Conservation (phyloP, 2,888 invertebrate genomes). For the Ophion obscuratus region DNA sequence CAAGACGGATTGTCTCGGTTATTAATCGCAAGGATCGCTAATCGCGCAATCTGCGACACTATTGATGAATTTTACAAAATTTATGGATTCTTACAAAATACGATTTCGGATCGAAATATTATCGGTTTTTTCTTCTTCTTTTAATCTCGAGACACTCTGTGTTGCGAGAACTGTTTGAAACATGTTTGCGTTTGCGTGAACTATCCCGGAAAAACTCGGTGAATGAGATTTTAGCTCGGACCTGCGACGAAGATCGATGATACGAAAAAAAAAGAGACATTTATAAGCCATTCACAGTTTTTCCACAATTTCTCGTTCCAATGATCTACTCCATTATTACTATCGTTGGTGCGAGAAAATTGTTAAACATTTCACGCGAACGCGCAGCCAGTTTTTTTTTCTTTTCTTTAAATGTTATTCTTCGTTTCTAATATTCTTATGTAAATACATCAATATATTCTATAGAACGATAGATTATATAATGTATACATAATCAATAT, state of each 20-base stretch:
- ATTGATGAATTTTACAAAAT: constrained; percentile 33
- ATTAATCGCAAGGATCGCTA: constrained; percentile 9
- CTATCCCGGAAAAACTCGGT: constrained; percentile 48
- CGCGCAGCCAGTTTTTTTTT: constrained; percentile 66
- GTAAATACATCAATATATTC: constrained; percentile 82
- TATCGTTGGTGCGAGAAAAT: constrained; percentile 65
- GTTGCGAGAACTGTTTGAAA: constrained; percentile 48
- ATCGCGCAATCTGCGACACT: constrained; percentile 13
- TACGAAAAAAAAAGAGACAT: constrained; percentile 16
- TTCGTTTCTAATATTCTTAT: constrained; percentile 77
- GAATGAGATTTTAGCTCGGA: constrained; percentile 38
- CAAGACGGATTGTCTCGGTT: constrained; percentile 38
- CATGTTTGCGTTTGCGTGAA: constrained; percentile 70
- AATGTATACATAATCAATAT: constrained; percentile 82
- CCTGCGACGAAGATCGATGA: constrained; percentile 28
- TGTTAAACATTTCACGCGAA: constrained; percentile 71
- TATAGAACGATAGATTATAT: constrained; percentile 80
- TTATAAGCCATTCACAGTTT: constrained; percentile 53
- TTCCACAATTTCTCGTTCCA: constrained; percentile 68
- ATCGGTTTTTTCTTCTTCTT: constrained; percentile 38
- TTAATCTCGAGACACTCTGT: constrained; percentile 62
- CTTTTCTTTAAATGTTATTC: constrained; percentile 67
- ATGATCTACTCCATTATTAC: constrained; percentile 49
- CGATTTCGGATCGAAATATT: constrained; percentile 41
- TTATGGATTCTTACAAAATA: constrained; percentile 8